Evolutionary conservation across 2,888 invertebrate species (phyloP).

Genomic region (Cosmia trapezina): DNA sequence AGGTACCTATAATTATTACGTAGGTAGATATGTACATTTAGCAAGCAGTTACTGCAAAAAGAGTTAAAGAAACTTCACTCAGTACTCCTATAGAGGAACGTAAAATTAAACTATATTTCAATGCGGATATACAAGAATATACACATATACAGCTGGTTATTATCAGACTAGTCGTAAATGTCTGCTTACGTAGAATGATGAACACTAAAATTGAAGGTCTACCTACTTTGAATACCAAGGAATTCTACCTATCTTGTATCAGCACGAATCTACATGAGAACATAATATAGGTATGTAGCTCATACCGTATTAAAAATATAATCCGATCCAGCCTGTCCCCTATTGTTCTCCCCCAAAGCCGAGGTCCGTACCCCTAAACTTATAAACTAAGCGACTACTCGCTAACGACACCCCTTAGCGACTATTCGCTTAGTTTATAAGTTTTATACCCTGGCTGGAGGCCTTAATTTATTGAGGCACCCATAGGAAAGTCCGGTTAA

Average conservation of each 20-base stretch:
- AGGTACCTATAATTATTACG: slow-evolving; percentile 22
- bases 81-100: not conserved
- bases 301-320: not conserved
- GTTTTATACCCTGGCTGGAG: no score
- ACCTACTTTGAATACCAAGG: not conserved
- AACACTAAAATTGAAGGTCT: slow-evolving; percentile 22
- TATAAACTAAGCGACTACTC: no score
- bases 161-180: slow-evolving; percentile 38
- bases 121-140: slow-evolving; percentile 22
- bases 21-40: no score
- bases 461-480: no score
- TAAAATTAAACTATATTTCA: not conserved
- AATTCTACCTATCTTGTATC: not conserved
- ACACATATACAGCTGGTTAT: slow-evolving; percentile 17
- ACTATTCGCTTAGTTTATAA: no score
- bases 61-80: not conserved
- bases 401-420: no score
- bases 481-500: no score
- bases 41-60: not conserved
- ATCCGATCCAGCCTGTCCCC: no score
- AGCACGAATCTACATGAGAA: not conserved
- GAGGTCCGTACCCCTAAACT: no score
- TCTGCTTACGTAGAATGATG: slow-evolving; percentile 13
- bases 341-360: no score
- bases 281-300: not conserved